Base-by-base conservation (phyloP, 1,140 invertebrate genomes). In the Polypedilum vanderplanki region DNA sequence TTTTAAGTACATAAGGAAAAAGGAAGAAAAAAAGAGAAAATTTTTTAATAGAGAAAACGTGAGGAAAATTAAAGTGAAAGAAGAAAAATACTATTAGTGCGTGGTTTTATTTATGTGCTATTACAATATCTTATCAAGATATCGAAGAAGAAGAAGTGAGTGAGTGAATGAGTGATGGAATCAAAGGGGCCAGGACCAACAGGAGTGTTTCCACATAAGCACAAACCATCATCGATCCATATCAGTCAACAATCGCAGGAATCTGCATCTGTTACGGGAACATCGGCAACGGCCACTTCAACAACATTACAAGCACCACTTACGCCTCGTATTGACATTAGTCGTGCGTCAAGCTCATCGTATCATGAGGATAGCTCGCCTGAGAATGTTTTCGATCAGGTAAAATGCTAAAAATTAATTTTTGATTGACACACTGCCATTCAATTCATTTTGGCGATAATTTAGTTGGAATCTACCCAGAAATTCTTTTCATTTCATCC, bases 281-380 rank as follows among this genome's bases (percentile, higher is more conserved):
- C 65, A 10, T 20, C 20, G 5, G 10, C 65, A 15, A 17, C 12
- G n/a, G n/a, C n/a, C n/a, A n/a, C 65, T 10, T 20, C 20, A 12
- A 22, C 65, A 15, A 17, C 12, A 75, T 20, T 90, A 74, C 88
- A 87, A 77, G 88, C 89, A 73, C 89, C 91, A 12, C 87, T 87
- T 75, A 91, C 92, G 57, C 93, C 93, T 1, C 87, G 93, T 77
- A 95, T 94, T 78, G 93, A 94, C 83, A 92, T 95, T 78, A 94
- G 92, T 75, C 86, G 93, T 73, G 93, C 93, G 3, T 93, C 91
- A 78, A 93, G 91, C 81, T 93, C 91, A 40, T 93, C 91, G 22
- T 92, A 93, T 78, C 92, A 93, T 79, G 88, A 88, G 78, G 90
- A 93, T 81, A 93, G 91, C 77, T 91, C 90, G 24, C 93, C 92